These are phyloP conservation scores for Actinia tenebrosa DNA, from an alignment of 64 coral and sea anemone genomes.

Conservation along the genomic window DNA sequence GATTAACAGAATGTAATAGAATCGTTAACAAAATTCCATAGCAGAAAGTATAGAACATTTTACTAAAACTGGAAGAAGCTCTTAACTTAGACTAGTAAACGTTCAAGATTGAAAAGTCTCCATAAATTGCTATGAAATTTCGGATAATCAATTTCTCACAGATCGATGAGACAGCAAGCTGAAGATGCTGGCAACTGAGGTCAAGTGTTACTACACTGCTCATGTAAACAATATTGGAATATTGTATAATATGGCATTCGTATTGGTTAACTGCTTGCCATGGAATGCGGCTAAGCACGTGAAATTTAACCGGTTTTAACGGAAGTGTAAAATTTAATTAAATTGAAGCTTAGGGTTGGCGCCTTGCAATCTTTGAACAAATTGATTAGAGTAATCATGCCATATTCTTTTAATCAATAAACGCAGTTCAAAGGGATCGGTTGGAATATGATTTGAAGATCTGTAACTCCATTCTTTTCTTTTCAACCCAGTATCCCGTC, in stretches of 20 bases:
- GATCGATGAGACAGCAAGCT: not conserved
- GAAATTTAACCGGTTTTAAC: not conserved
- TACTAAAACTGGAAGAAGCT: not conserved
- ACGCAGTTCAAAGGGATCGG: not conserved
- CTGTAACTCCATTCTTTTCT: not conserved
- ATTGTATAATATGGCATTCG: not conserved
- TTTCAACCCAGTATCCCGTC: not conserved
- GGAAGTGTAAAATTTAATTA: not conserved
- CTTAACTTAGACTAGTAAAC: not conserved
- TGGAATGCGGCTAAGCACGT: not conserved
- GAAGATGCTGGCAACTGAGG: not conserved
- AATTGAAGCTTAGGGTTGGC: not conserved
- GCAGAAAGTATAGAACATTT: not conserved
- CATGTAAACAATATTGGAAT: slow-evolving; percentile 1
- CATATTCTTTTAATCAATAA: not conserved
- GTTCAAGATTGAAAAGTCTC: not conserved
- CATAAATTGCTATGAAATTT: not conserved
- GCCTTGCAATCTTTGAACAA: not conserved
- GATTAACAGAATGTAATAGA: not conserved
- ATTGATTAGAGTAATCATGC: not conserved
- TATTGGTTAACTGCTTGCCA: not conserved
- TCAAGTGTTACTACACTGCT: not conserved
- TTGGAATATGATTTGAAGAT: too few species aligned
- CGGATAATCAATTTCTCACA: not conserved
- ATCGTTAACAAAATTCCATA: not conserved